phyloP scores from a whole-genome alignment of 2,113 vertebrate species.

The Acanthochromis polyacanthus region DNA sequence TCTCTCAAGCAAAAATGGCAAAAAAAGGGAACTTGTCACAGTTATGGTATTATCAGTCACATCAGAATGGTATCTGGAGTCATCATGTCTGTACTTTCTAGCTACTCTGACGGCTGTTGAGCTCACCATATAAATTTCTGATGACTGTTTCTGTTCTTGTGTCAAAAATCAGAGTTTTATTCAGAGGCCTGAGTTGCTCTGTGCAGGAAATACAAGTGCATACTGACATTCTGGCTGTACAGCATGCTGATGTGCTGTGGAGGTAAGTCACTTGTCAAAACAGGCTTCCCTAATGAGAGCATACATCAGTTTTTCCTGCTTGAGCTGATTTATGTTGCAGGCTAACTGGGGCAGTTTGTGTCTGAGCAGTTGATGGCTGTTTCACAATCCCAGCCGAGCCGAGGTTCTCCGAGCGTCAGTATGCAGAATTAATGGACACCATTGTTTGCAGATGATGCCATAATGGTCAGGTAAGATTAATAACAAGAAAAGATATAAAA shows the following conservation, averaged over 20 bases:
- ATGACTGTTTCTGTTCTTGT: not conserved
- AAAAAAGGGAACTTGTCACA: slow-evolving; percentile 5
- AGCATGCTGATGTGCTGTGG: not conserved
- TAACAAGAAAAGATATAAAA: not conserved
- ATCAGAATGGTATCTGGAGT: not conserved
- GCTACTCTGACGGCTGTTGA: not conserved
- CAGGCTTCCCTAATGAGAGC: not conserved
- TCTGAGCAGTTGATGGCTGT: not conserved
- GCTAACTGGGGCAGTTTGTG: not conserved
- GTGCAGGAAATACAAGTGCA: not conserved
- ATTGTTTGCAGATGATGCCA: not conserved
- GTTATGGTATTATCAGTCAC: too few species aligned
- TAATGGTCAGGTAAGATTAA: not conserved
- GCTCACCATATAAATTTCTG: not conserved
- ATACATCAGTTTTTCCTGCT: not conserved
- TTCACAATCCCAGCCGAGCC: not conserved
- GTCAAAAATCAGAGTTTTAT: not conserved
- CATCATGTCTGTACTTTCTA: not conserved
- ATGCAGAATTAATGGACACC: not conserved
- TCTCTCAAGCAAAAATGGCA: not conserved
- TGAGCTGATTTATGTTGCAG: not conserved
- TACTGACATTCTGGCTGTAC: not conserved
- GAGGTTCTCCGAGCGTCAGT: not conserved
- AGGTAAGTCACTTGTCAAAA: slow-evolving; percentile 11
- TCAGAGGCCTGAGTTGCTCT: not conserved